phyloP scores from a whole-genome alignment of 2,888 invertebrate species.

The Bursaphelenchus okinawaensis region DNA sequence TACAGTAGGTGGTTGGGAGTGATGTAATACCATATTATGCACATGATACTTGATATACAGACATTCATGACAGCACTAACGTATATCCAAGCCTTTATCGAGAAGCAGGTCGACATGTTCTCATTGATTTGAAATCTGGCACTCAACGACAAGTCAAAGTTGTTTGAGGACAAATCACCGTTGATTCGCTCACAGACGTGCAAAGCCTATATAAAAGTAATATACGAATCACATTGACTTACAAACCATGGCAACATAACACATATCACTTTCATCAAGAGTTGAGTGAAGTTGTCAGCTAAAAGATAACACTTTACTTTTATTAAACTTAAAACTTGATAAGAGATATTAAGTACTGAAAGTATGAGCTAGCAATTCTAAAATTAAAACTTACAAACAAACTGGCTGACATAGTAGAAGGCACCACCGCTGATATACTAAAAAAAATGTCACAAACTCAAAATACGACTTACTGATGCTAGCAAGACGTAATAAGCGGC shows the following conservation, averaged over 20 bases:
- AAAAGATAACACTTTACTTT: not conserved
- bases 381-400: not conserved
- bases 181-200: not conserved
- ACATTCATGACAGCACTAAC: not conserved
- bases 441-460: too few relatives aligned
- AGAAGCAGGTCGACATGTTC: not conserved
- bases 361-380: too few relatives aligned
- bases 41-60: not conserved
- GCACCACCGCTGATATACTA: not conserved
- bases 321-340: too few relatives aligned
- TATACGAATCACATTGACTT: not conserved
- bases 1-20: not conserved
- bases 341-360: too few relatives aligned
- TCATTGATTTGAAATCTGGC: not conserved
- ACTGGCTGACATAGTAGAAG: not conserved
- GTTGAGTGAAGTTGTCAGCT: not conserved
- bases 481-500: not conserved
- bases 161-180: not conserved
- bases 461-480: not conserved
- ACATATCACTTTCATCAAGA: not conserved
- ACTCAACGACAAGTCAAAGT: not conserved
- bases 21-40: not conserved
- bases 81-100: not conserved
- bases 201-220: not conserved
- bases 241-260: not conserved